phyloP scores from a whole-genome alignment of 2,797 vertebrate species.

The Xenentodon cancila region DNA sequence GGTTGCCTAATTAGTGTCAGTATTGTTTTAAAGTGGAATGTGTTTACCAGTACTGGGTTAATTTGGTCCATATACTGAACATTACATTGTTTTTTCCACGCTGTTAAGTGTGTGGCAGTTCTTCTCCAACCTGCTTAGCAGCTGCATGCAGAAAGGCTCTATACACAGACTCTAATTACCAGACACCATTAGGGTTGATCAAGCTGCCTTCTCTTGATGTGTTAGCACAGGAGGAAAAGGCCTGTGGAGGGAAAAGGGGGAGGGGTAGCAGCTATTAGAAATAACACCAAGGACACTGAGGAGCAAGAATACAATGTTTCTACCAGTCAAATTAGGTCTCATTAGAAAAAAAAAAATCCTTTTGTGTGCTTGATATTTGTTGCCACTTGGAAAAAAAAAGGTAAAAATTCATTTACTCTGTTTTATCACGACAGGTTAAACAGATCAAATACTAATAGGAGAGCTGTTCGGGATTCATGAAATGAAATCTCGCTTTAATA shows the following conservation, averaged over 20 bases:
- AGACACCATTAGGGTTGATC: conserved; percentile 82
- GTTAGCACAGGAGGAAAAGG: conserved; percentile 61
- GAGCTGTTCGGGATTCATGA: conserved; percentile 34
- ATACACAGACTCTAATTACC: conserved; percentile 83
- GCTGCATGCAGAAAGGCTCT: conserved; percentile 75
- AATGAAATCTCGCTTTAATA: conserved; percentile 21
- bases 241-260: conserved; percentile 21
- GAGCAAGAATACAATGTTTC: conserved; percentile 60
- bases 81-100: conserved; percentile 79
- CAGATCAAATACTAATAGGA: conserved; percentile 53
- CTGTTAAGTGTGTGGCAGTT: conserved; percentile 83
- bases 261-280: conserved; percentile 63
- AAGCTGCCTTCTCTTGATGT: conserved; percentile 75
- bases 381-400: conserved; percentile 56
- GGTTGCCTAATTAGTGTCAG: conserved; percentile 85
- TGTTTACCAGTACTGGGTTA: conserved; percentile 82
- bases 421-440: conserved; percentile 53
- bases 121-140: conserved; percentile 77
- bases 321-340: conserved; percentile 71
- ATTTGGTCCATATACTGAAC: conserved; percentile 79
- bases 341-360: conserved; percentile 79
- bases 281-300: conserved; percentile 67
- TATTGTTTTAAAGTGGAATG: conserved; percentile 81
- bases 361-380: conserved; percentile 62
- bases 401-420: conserved; percentile 35